Base-by-base conservation (phyloP, 2,888 invertebrate genomes). In the Helicoverpa assulta region DNA sequence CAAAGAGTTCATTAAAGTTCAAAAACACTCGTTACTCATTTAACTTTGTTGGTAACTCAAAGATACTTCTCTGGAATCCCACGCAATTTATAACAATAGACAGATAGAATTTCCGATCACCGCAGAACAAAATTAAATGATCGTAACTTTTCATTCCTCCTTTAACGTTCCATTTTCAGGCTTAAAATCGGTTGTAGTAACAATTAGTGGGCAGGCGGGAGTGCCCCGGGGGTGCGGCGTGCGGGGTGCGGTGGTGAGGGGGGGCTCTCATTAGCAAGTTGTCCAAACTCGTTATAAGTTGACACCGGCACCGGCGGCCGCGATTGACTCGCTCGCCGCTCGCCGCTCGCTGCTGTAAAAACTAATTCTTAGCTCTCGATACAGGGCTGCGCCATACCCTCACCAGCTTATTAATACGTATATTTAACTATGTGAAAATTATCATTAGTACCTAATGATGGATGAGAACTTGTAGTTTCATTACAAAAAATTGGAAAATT, bases 281-380 rank as follows among this genome's bases (percentile, higher is more conserved):
- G 94, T 93, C 93, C 91, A 91, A 93, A 91, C 94, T 94, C 92
- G 93, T 93, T 94, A 94, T 88, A 93, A 94, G 86, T 94, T 92
- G 89, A 86, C 74, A 83, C 75, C 73, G 80, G 73, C 78, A 60
- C 64, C 60, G 68, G 76, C 33, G 64, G 58, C 74, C 81, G 64
- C 78, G 87, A 89, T 89, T 90, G 88, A 89, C 89, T 88, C 85
- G 84, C 87, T 90, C 88, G 59, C 73, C 85, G 84, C 87, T 90
- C 88, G 59, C 73, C 82, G 84, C 82, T 78, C 77, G 80, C 79
- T 84, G 78, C 73, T 78, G 80, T 85, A 87, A 87, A 88, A 89
- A 89, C 89, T 87, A 89, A 89, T 89, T 86, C 84, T 50, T 84
- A 37, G 43, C 47, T 26, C 53, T 64, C 57, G 59, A 56, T 43